A percentile compares a stretch with the other conserved stretches of the same genome.
Conservation (phyloP, 2,888 invertebrate genomes). For the Phyllotreta cruciferae region DNA sequence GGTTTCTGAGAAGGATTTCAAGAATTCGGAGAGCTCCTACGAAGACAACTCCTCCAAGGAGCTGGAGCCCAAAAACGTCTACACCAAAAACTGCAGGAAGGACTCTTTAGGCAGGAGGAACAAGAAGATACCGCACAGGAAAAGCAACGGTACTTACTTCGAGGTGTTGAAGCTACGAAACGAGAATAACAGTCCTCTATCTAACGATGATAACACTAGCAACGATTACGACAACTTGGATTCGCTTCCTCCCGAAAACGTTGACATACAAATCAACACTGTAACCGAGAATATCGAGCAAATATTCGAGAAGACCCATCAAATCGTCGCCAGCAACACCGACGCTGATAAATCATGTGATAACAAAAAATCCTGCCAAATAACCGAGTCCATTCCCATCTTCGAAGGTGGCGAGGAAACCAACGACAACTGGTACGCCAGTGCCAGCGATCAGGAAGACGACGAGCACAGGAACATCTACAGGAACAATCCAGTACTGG, state of each 20-base stretch:
- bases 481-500: constrained; percentile 83
- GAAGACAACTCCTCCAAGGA: constrained; percentile 43
- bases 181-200: constrained; percentile 57
- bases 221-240: constrained; percentile 59
- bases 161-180: constrained; percentile 58
- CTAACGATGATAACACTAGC: constrained; percentile 66
- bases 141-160: constrained; percentile 58
- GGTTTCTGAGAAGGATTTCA: constrained; percentile 53
- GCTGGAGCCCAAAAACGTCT: constrained; percentile 46
- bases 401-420: constrained; percentile 62
- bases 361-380: constrained; percentile 47
- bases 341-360: constrained; percentile 52
- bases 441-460: constrained; percentile 78
- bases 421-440: constrained; percentile 79
- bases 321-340: constrained; percentile 58
- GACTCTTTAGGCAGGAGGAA: constrained; percentile 50
- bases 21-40: constrained; percentile 45
- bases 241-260: constrained; percentile 60
- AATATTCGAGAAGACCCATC: constrained; percentile 57
- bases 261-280: constrained; percentile 65
- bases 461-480: constrained; percentile 73
- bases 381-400: constrained; percentile 61
- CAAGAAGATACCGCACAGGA: constrained; percentile 53
- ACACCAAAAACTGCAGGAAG: constrained; percentile 53
- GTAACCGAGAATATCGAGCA: constrained; percentile 67